Evolutionary conservation across 2,797 vertebrate species (phyloP).

Genomic region (Anguilla pacifica): DNA sequence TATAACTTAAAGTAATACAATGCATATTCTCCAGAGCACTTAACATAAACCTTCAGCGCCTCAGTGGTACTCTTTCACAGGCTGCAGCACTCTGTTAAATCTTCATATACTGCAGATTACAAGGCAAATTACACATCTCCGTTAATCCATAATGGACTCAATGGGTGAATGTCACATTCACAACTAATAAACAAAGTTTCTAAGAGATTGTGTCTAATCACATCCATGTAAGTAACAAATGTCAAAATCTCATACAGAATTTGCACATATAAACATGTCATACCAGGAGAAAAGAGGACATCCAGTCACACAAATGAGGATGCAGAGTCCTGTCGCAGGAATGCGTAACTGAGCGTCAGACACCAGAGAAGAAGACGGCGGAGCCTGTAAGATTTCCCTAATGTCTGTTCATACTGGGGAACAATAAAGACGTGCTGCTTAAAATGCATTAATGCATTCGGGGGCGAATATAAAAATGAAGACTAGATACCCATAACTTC

Average conservation of each 20-base stretch:
- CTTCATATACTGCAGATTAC: background rate
- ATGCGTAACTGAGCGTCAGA: background rate
- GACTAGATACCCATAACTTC: background rate
- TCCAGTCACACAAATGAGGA: background rate
- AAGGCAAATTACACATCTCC: background rate
- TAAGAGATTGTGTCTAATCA: background rate
- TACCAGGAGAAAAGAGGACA: background rate
- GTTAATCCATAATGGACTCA: background rate
- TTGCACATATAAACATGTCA: background rate
- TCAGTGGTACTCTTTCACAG: background rate
- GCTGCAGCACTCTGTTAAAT: background rate
- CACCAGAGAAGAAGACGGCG: background rate
- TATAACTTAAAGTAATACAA: no score
- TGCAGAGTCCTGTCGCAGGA: conserved; percentile 2
- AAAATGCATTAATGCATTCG: conserved; percentile 20
- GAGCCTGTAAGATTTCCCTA: background rate
- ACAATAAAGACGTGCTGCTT: background rate
- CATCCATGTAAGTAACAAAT: background rate
- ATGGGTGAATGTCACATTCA: background rate
- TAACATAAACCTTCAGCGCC: background rate
- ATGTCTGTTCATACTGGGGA: conserved; percentile 12
- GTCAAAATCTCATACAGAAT: background rate
- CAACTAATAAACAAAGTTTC: background rate
- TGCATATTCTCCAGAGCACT: no score
- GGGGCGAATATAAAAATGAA: conserved; percentile 22